phyloP scores from a whole-genome alignment of 2,113 vertebrate genomes.

The Rhizomys pruinosus region DNA sequence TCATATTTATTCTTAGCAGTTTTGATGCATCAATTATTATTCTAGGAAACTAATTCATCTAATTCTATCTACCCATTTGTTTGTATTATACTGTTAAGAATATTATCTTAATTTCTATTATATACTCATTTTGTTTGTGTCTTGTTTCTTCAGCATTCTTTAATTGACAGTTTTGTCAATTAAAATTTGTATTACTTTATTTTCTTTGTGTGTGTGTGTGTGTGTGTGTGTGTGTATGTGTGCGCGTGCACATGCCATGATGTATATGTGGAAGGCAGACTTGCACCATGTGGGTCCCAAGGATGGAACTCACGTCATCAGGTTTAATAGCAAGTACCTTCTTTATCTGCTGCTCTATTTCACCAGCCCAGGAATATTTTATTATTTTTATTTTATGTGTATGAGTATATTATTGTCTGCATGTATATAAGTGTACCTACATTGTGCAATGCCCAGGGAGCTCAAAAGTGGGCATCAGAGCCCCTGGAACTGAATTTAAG shows the following conservation, averaged over 20 bases:
- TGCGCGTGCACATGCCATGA: too few species aligned
- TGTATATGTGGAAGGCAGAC: neutral
- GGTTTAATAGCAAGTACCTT: neutral
- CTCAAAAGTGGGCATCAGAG: too few species aligned
- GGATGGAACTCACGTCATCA: neutral
- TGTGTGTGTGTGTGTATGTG: too few species aligned
- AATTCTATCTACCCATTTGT: constrained; percentile 25
- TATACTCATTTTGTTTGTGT: neutral
- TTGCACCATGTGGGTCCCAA: neutral
- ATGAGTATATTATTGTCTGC: too few species aligned
- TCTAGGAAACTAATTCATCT: neutral
- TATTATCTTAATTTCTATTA: constrained; percentile 3
- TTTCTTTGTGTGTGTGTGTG: neutral
- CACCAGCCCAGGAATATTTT: too few species aligned
- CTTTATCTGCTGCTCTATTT: constrained; percentile 32
- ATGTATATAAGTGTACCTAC: too few species aligned
- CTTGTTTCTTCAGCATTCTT: neutral
- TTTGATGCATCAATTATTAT: constrained; percentile 27
- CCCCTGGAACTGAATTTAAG: too few species aligned
- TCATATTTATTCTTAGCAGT: neutral
- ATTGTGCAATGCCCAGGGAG: too few species aligned
- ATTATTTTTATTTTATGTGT: neutral
- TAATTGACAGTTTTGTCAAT: neutral
- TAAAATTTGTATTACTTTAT: neutral
- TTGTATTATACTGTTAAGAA: neutral